Evolutionary conservation across 2,797 vertebrate genomes (phyloP).

Genomic region (Crypturellus tataupa): DNA sequence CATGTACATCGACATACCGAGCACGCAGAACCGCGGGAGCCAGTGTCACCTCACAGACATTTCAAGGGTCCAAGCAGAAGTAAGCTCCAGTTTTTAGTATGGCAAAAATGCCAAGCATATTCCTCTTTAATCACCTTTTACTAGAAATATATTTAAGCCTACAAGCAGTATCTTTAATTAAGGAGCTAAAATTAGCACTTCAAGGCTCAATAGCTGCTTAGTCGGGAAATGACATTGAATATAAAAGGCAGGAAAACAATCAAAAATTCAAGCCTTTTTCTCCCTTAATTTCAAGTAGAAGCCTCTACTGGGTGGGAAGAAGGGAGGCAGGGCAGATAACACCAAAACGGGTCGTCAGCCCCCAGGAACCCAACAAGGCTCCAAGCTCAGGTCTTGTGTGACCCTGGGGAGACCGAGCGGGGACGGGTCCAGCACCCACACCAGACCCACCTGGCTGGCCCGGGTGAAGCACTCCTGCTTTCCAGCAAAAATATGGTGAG

Average conservation of each 20-base stretch:
- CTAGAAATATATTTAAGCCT: neutral
- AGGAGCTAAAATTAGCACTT: neutral
- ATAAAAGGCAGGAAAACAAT: neutral
- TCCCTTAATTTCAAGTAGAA: neutral
- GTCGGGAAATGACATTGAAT: neutral
- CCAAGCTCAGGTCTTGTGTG: neutral
- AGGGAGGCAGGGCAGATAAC: neutral
- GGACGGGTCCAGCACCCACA: neutral
- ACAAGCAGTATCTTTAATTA: neutral
- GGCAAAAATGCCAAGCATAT: neutral
- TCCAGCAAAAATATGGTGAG: neutral
- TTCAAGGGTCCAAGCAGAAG: neutral
- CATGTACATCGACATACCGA: neutral
- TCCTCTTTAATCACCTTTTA: neutral
- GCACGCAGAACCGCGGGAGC: neutral
- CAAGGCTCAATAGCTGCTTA: neutral
- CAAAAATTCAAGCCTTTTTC: neutral
- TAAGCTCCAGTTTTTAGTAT: neutral
- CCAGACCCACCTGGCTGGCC: neutral
- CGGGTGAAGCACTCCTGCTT: accelerated
- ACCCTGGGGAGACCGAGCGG: accelerated
- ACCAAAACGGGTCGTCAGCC: neutral
- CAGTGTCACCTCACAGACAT: neutral
- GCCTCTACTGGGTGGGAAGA: neutral
- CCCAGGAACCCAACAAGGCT: neutral